Percentiles rank a stretch among this genome's conserved stretches.
phyloP scores from a whole-genome alignment of 37 sponge, comb jelly and placozoan species.

The Eunapius fragilis region DNA sequence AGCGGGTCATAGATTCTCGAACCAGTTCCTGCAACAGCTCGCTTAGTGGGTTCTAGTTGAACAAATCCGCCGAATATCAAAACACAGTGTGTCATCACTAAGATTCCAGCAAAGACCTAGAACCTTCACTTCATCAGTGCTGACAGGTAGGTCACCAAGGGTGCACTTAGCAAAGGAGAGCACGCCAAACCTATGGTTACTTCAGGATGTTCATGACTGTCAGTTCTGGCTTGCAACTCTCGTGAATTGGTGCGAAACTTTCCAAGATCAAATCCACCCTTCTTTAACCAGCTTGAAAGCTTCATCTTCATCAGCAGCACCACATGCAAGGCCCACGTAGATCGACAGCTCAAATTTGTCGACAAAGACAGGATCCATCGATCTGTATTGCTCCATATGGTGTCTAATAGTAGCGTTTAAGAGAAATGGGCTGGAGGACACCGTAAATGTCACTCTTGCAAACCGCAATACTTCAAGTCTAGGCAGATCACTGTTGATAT shows the following conservation, averaged over 20 bases:
- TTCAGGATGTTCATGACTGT: neutral
- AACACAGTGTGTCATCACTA: neutral
- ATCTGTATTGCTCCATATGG: constrained; percentile 14
- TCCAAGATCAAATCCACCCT: constrained; percentile 29
- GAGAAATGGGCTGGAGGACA: constrained; percentile 25
- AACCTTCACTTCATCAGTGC: neutral
- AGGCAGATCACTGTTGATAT: neutral
- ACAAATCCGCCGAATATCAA: neutral
- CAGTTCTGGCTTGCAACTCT: neutral
- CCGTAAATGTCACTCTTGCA: constrained; percentile 15
- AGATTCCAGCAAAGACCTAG: neutral
- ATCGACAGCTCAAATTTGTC: constrained; percentile 5
- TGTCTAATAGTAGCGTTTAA: constrained; percentile 24
- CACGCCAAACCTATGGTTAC: neutral
- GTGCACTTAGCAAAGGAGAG: neutral
- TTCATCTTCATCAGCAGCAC: constrained; percentile 12
- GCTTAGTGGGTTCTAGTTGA: constrained; percentile 2
- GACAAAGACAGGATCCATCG: constrained; percentile 1
- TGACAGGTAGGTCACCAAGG: neutral
- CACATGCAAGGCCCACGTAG: constrained; percentile 26
- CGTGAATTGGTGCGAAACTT: constrained; percentile 22
- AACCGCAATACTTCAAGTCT: constrained; percentile 2
- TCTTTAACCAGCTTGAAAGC: neutral
- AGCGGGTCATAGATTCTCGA: constrained; percentile 9
- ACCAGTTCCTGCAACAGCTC: neutral